Base-by-base conservation (phyloP, 64 coral and sea anemone species). In the Pachyseris speciosa region DNA sequence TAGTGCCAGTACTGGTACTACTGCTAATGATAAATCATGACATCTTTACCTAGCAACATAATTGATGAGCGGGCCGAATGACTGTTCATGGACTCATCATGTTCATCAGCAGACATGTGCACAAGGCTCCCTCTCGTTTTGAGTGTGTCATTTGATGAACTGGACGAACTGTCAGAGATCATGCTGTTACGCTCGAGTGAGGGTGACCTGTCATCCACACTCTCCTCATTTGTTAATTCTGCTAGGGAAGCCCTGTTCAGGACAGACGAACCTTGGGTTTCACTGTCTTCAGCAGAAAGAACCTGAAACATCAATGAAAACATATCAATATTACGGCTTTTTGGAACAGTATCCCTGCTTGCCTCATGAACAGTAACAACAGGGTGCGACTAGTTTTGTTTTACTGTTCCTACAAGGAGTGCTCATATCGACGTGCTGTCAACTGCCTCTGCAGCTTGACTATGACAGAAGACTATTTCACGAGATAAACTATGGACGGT, bases 201-300 rank as follows among this genome's bases (percentile, higher is more conserved):
- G 1, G 76, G 78, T 48, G 79, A 92, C 33, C 83, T 92, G 9
- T 92, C 89, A 49, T 92, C 89, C 0, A 92, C 89, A 51, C 89
- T 92, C 49, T 92, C 89, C 38, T 92, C 89, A 28, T 92, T 92
- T 31, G 89, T 92, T 7, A 92, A 51, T 6, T 92, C 67, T 2
- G 89, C 89, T 33, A 92, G 9, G 20, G 69, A 70, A n/a, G 78
- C 53, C 15, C 64, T 70, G 79, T 84, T 57, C 25, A 84, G 39
- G 37, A 67, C 58, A 26, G 88, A 90, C 0, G 88, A 51, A 26
- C 53, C 36, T 20, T 67, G 37, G 25, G 83, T 36, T 81, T 81
- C 77, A 63, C 77, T 60, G 52, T 81, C 77, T 27, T 81, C 77
- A 41, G 77, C 77, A 40, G 77, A 81, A 37, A 81, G 77, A 63